phyloP scores from a whole-genome alignment of 2,888 invertebrate species.

The Chydorus sphaericus region DNA sequence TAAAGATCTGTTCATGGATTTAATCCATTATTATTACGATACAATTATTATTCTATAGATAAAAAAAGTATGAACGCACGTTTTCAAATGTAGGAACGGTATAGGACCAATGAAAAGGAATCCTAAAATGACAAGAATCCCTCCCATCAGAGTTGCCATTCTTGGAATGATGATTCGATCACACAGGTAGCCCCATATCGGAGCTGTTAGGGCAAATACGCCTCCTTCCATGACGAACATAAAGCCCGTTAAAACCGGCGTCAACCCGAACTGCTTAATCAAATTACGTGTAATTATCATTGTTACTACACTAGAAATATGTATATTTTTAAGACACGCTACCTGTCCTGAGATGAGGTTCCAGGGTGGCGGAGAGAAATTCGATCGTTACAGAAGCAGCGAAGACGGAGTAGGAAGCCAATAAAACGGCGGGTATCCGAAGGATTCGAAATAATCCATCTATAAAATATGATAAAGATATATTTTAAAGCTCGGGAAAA shows the following conservation, averaged over 20 bases:
- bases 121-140: constrained; percentile 46
- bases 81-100: constrained; percentile 49
- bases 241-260: constrained; percentile 53
- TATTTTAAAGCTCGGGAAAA: too few relatives aligned
- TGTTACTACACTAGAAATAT: too few relatives aligned
- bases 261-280: constrained; percentile 42
- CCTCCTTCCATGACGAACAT: constrained; percentile 76
- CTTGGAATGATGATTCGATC: constrained; percentile 54
- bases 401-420: constrained; percentile 54
- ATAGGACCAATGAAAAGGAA: constrained; percentile 67
- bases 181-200: constrained; percentile 64
- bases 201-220: constrained; percentile 61
- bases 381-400: constrained; percentile 68
- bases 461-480: too few relatives aligned
- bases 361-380: constrained; percentile 75
- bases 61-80: constrained; percentile 32
- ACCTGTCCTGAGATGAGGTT: constrained; percentile 81
- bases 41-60: background rate
- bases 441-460: constrained; percentile 43
- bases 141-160: constrained; percentile 49
- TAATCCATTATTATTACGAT: background rate
- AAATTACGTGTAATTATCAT: too few relatives aligned
- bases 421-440: constrained; percentile 54
- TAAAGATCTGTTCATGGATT: constrained; percentile 34
- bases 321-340: too few relatives aligned